These are phyloP conservation scores for Erannis defoliaria DNA, from an alignment of 2,888 invertebrate species.

Conservation along the genomic window DNA sequence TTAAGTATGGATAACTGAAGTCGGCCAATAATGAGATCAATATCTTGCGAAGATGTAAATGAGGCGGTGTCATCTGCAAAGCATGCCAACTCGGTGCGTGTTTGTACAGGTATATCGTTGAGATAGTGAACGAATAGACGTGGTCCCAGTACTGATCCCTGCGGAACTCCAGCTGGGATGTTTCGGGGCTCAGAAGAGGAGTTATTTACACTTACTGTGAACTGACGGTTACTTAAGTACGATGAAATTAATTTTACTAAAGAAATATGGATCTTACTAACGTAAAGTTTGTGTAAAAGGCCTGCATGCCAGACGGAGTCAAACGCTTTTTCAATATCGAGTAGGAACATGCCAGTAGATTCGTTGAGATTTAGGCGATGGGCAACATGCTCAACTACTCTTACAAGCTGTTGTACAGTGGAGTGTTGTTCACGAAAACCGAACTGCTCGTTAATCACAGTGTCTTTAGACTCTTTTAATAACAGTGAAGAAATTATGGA, in stretches of 20 bases:
- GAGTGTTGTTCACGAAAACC: constrained; percentile 31
- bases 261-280: background rate
- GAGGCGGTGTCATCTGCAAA: too few species aligned
- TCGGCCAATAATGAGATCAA: too few species aligned
- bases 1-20: too few species aligned
- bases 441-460: background rate
- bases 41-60: too few species aligned
- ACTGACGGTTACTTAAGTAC: too few species aligned
- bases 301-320: constrained; percentile 11
- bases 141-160: too few species aligned
- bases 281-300: background rate
- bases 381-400: constrained; percentile 12
- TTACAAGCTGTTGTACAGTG: constrained; percentile 31
- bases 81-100: too few species aligned
- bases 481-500: background rate
- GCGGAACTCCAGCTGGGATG: too few species aligned
- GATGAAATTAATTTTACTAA: background rate
- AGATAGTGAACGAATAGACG: too few species aligned
- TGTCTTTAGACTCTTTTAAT: background rate
- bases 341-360: constrained; percentile 1
- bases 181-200: too few species aligned
- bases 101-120: too few species aligned
- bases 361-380: constrained; percentile 1
- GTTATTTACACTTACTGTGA: too few species aligned
- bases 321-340: constrained; percentile 11